Evolutionary conservation across 2,797 vertebrate genomes (phyloP).

Genomic region (Adelosebastes latens): DNA sequence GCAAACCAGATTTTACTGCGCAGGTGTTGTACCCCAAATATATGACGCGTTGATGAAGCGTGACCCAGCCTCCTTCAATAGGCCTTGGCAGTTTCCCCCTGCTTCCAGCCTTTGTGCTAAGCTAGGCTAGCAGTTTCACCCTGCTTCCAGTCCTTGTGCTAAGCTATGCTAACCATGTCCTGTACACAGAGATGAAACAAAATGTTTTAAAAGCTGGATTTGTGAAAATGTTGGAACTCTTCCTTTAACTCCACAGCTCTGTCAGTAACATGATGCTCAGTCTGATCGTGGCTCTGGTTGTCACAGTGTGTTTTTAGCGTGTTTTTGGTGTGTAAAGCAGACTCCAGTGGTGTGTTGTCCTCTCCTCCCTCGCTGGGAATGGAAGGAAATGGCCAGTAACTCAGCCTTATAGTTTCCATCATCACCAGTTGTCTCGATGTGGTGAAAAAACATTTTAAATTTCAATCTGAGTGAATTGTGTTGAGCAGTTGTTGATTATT

Average conservation of each 20-base stretch:
- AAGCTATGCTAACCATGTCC: neutral
- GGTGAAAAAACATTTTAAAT: neutral
- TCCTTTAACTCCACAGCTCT: conserved; percentile 7
- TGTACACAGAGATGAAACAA: neutral
- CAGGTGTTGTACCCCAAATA: too few species aligned
- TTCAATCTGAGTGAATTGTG: neutral
- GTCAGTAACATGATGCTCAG: conserved; percentile 24
- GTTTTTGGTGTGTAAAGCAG: conserved; percentile 40
- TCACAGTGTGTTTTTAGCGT: conserved; percentile 25
- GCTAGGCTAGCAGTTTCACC: neutral
- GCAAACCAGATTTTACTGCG: too few species aligned
- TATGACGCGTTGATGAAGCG: too few species aligned
- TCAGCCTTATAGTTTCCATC: conserved; percentile 20
- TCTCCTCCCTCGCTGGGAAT: conserved; percentile 12
- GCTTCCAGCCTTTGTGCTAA: neutral
- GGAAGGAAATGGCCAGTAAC: conserved; percentile 60
- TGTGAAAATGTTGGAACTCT: neutral
- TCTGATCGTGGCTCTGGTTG: conserved; percentile 23
- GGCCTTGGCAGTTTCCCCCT: too few species aligned
- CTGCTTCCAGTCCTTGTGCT: neutral
- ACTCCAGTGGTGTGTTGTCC: conserved; percentile 5
- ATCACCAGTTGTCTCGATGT: conserved; percentile 11
- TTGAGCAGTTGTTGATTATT: neutral
- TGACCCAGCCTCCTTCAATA: too few species aligned
- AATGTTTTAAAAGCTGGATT: neutral